These are phyloP conservation scores for Balanococcus diminutus DNA, from an alignment of 2,888 invertebrate genomes.

Conservation along the genomic window DNA sequence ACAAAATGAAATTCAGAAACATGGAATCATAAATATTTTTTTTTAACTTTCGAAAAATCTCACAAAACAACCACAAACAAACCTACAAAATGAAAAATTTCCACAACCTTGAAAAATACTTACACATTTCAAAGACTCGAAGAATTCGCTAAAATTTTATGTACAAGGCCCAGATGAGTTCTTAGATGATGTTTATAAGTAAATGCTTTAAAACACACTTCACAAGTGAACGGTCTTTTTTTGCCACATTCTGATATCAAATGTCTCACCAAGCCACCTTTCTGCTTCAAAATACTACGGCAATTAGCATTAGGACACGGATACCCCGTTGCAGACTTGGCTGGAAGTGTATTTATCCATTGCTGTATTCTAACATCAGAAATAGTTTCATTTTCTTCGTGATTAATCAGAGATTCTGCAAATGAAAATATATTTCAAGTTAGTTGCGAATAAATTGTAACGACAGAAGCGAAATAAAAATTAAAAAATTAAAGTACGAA, in stretches of 20 bases:
- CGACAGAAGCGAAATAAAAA: no score
- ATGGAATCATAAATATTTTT: not conserved
- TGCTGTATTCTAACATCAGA: not conserved
- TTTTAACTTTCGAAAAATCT: no score
- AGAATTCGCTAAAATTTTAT: not conserved
- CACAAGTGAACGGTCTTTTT: slow-evolving; percentile 63
- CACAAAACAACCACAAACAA: no score
- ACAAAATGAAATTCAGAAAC: not conserved
- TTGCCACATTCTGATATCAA: slow-evolving; percentile 63
- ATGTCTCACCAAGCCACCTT: slow-evolving; percentile 60
- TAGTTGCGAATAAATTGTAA: no score
- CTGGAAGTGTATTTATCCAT: not conserved
- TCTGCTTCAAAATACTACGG: slow-evolving; percentile 54
- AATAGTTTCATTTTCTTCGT: not conserved
- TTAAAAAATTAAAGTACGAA: no score
- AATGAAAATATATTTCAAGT: not conserved
- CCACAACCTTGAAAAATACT: not conserved
- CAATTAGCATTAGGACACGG: slow-evolving; percentile 58
- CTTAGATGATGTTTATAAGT: not conserved
- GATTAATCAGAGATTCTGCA: not conserved
- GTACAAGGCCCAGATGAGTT: not conserved
- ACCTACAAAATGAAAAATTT: not conserved
- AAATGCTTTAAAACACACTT: not conserved
- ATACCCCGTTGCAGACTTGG: not conserved
- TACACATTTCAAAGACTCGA: not conserved